phyloP scores from a whole-genome alignment of 2,797 vertebrate genomes.

The Rhodeus uyekii region DNA sequence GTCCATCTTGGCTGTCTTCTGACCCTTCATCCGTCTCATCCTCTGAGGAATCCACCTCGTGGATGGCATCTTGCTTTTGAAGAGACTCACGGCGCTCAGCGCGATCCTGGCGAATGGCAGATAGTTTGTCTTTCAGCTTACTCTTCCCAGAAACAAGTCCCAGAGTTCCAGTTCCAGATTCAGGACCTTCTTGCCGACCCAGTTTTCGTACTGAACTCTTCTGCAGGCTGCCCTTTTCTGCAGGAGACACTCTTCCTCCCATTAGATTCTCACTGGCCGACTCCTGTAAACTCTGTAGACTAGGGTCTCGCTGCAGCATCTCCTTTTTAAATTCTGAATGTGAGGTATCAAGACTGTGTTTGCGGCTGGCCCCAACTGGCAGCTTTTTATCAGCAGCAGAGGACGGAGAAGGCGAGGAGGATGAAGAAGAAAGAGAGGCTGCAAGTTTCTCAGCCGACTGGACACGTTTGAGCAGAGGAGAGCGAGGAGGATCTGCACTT shows the following conservation, averaged over 20 bases:
- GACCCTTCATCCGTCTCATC: conserved; percentile 93
- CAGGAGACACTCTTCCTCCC: conserved; percentile 76
- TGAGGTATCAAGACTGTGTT: conserved; percentile 91
- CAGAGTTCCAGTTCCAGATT: conserved; percentile 63
- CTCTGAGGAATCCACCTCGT: conserved; percentile 94
- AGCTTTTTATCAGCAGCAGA: conserved; percentile 83
- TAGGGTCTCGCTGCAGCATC: conserved; percentile 87
- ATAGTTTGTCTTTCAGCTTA: conserved; percentile 81
- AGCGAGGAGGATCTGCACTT: conserved; percentile 90
- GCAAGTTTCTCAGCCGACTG: conserved; percentile 94
- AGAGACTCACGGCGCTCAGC: conserved; percentile 91
- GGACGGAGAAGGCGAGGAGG: conserved; percentile 75
- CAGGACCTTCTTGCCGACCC: conserved; percentile 74
- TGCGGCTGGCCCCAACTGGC: conserved; percentile 72
- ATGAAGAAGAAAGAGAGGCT: conserved; percentile 74
- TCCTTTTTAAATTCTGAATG: conserved; percentile 94
- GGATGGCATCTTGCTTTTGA: conserved; percentile 96
- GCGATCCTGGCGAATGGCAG: conserved; percentile 90
- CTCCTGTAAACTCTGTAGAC: conserved; percentile 87
- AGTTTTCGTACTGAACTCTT: conserved; percentile 80
- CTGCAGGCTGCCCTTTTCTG: conserved; percentile 86
- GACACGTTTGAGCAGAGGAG: conserved; percentile 93
- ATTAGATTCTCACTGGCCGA: conserved; percentile 77
- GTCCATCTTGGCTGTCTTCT: conserved; percentile 86
- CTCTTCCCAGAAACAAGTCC: conserved; percentile 73